Evolutionary conservation across 2,888 invertebrate species (phyloP), one percentile per base, ranked within the genome.

Genomic region (Geotrupes spiniger): DNA sequence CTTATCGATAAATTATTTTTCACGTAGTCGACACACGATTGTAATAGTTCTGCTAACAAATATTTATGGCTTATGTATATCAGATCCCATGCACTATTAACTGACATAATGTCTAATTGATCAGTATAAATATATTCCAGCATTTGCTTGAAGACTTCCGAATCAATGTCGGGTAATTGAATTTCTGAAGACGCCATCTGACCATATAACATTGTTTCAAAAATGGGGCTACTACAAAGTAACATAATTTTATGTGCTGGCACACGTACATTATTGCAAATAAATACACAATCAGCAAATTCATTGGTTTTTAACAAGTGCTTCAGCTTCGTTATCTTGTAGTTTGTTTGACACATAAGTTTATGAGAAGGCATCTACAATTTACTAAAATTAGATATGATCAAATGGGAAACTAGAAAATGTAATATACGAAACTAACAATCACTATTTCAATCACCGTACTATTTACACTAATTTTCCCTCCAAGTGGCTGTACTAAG

Each of bases 141-240:
- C 56, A 83, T 68, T 50, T 79, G 73, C 63, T 79, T 78, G 69
- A 85, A 84, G 55, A 79, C 78, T 42, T 76, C 75, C 16, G 81
- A 76, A 58, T 78, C 76, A 49, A 83, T 79, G 63, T 84, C 84
- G 47, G 77, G 75, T 48, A 83, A 75, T 39, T 68, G 63, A 49
- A 82, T 78, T 54, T 75, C 73, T 15, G 60, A 51, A 5, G 62
- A 56, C 4, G 81, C 78, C 59, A 84, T 61, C 9, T 80, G 77
- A 1, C 85, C 84, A 69, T 78, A 84, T 53, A 84, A 77, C 82
- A 84, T 82, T 17, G 80, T 82, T 69, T 83, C 82, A 72, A 85
- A 84, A 26, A 84, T 84, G 5, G 83, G 83, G 64, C 84, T 84
- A 58, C 78, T 78, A 48, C 79, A 78, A n/a, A 81, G 81, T 57